Conservation (phyloP, 1,140 invertebrate species). For the Pogonomyrmex barbatus region DNA sequence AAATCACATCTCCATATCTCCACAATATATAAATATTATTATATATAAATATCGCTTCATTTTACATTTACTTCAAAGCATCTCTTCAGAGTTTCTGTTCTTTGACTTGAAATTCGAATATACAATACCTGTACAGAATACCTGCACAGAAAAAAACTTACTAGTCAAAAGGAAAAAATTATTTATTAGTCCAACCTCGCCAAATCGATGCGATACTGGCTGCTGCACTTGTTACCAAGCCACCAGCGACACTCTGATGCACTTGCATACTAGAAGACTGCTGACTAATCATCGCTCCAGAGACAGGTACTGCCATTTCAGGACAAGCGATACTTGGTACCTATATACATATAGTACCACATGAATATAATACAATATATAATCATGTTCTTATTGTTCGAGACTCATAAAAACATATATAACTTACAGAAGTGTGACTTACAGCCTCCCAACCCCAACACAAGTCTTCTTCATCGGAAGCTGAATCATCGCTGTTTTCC, state of each 20-base stretch:
- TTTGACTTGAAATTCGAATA: slow-evolving; percentile 60
- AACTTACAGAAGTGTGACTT: slow-evolving; percentile 75
- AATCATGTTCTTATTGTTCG: not conserved
- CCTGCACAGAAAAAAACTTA: slow-evolving; percentile 64
- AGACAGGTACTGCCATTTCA: slow-evolving; percentile 85
- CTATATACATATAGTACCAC: slow-evolving; percentile 77
- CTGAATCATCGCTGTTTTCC: slow-evolving; percentile 88
- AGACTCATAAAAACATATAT: not conserved
- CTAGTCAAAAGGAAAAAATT: slow-evolving; percentile 70
- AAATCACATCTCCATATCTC: slow-evolving; percentile 10
- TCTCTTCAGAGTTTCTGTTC: slow-evolving; percentile 36
- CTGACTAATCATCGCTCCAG: slow-evolving; percentile 83
- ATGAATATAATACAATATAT: not conserved
- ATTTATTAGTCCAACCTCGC: slow-evolving; percentile 89
- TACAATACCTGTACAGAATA: not conserved
- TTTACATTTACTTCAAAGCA: slow-evolving; percentile 22
- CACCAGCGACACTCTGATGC: slow-evolving; percentile 87
- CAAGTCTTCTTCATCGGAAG: slow-evolving; percentile 89
- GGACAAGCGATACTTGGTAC: slow-evolving; percentile 87
- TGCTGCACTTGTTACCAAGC: slow-evolving; percentile 89
- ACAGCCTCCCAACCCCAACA: slow-evolving; percentile 90
- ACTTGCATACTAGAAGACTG: slow-evolving; percentile 87
- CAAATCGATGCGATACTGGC: slow-evolving; percentile 90
- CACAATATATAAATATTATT: slow-evolving; percentile 34
- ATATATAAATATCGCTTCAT: slow-evolving; percentile 54